A percentile compares a stretch with the other conserved stretches of the same genome.
phyloP scores from a whole-genome alignment of 2,113 vertebrate genomes.

The Osmerus eperlanus region DNA sequence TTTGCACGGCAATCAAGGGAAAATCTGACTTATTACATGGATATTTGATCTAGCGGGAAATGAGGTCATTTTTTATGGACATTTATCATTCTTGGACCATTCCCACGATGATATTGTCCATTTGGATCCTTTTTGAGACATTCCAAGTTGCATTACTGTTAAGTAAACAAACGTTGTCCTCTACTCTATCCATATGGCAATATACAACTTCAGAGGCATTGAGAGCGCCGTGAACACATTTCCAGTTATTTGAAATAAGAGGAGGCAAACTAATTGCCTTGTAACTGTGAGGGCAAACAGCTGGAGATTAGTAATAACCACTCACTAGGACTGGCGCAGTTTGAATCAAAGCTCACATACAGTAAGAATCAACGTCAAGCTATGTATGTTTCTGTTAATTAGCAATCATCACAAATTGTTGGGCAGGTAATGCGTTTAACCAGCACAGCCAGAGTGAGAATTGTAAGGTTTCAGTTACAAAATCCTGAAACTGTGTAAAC shows the following conservation, averaged over 20 bases:
- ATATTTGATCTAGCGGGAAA: constrained; percentile 85
- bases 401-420: constrained; percentile 44
- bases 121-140: constrained; percentile 9
- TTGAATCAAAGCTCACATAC: constrained; percentile 41
- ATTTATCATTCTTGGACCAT: constrained; percentile 70
- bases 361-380: constrained; percentile 33
- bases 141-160: not conserved
- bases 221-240: not conserved
- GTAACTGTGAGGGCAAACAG: constrained; percentile 54
- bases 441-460: constrained; percentile 23
- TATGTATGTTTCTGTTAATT: constrained; percentile 8
- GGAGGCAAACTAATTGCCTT: constrained; percentile 49
- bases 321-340: constrained; percentile 44
- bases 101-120: constrained; percentile 38
- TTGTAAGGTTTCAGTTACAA: not conserved
- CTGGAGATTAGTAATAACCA: constrained; percentile 63
- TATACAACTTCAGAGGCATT: not conserved
- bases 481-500: not conserved
- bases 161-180: not conserved
- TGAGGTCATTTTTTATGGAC: constrained; percentile 76
- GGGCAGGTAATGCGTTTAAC: constrained; percentile 36
- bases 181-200: not conserved
- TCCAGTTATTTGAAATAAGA: constrained; percentile 29
- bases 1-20: constrained; percentile 87
- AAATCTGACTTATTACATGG: constrained; percentile 81